A percentile compares a stretch with the other conserved stretches of the same genome.
Evolutionary conservation across 2,797 vertebrate genomes (phyloP).

Genomic region (Urocyon cinereoargenteus): DNA sequence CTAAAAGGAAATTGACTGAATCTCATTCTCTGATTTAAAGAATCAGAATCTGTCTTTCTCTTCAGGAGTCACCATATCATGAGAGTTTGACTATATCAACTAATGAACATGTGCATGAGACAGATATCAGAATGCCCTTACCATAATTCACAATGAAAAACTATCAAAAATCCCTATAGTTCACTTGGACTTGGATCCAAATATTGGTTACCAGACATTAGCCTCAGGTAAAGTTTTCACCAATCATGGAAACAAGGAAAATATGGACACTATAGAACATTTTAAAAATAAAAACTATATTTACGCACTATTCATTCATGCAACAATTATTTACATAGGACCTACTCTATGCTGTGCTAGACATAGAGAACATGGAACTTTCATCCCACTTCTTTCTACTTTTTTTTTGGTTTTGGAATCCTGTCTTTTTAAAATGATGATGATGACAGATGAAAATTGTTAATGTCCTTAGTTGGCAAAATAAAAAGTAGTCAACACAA

Average conservation of each 20-base stretch:
- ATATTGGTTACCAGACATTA: background rate
- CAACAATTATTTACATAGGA: background rate
- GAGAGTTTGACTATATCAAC: background rate
- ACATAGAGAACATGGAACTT: background rate
- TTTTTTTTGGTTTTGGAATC: background rate
- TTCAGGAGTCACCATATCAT: background rate
- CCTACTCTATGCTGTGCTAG: background rate
- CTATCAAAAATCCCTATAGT: background rate
- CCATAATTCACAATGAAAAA: background rate
- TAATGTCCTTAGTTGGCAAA: background rate
- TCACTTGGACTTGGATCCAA: background rate
- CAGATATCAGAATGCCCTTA: background rate
- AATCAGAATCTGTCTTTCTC: background rate
- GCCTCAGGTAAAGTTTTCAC: background rate
- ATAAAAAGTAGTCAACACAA: background rate
- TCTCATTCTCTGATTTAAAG: background rate
- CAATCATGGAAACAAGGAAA: background rate
- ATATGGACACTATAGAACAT: background rate
- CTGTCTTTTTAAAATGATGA: background rate
- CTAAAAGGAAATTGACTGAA: background rate
- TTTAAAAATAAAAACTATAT: background rate
- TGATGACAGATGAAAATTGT: background rate
- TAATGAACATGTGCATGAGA: background rate
- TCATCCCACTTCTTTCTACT: background rate
- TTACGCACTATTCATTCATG: background rate